phyloP scores from a whole-genome alignment of 1,140 invertebrate genomes.

The Rhopalosiphum padi region DNA sequence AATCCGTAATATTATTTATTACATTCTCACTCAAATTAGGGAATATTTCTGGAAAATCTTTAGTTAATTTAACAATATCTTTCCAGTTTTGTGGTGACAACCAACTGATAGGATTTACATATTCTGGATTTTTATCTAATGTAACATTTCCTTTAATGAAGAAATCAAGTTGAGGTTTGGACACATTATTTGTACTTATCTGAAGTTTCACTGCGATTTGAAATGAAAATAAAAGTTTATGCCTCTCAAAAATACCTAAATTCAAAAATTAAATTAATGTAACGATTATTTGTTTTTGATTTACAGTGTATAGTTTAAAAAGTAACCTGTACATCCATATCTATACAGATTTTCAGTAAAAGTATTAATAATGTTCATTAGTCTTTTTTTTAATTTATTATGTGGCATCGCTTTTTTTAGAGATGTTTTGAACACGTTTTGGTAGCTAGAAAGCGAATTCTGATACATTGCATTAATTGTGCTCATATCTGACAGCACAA shows the following conservation, averaged over 20 bases:
- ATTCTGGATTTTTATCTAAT: constrained; percentile 73
- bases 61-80: constrained; percentile 76
- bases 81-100: constrained; percentile 73
- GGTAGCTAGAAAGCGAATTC: constrained; percentile 81
- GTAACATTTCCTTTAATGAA: constrained; percentile 86
- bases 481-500: constrained; percentile 86
- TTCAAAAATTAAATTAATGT: neutral
- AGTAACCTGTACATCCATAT: constrained; percentile 82
- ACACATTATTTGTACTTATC: constrained; percentile 70
- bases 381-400: constrained; percentile 72
- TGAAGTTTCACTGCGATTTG: constrained; percentile 86
- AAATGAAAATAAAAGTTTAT: constrained; percentile 89
- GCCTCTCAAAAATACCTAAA: constrained; percentile 83
- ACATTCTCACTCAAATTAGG: constrained; percentile 73
- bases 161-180: constrained; percentile 82
- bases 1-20: constrained; percentile 67
- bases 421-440: constrained; percentile 81
- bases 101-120: constrained; percentile 49
- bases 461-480: constrained; percentile 90
- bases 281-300: neutral
- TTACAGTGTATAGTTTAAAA: neutral
- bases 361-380: constrained; percentile 82
- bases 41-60: constrained; percentile 75
- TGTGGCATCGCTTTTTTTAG: constrained; percentile 81
- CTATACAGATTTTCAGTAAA: constrained; percentile 87